Percentiles rank a stretch among this genome's conserved stretches.
These are phyloP conservation scores for Semibalanus balanoides DNA, from an alignment of 1,140 invertebrate genomes.

Conservation along the genomic window DNA sequence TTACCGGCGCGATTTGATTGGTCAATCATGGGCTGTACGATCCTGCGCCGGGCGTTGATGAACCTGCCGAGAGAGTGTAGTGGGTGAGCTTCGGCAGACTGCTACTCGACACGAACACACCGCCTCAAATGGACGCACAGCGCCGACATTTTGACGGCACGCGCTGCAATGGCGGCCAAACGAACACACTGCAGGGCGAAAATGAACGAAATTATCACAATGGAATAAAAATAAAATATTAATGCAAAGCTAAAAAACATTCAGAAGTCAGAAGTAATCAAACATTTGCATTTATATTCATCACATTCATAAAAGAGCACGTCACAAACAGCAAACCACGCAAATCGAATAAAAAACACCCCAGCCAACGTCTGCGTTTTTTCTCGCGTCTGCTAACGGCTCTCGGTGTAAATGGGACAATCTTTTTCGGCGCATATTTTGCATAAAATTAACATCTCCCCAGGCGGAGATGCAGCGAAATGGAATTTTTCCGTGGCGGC, in stretches of 20 bases:
- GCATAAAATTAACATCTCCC: slow-evolving; percentile 1
- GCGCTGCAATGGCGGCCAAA: neutral
- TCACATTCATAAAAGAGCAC: too few relatives aligned
- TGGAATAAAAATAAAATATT: too few relatives aligned
- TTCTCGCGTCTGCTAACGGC: neutral
- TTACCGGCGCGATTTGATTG: slow-evolving; percentile 27
- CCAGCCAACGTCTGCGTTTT: neutral
- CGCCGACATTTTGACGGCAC: neutral
- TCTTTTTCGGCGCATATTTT: neutral
- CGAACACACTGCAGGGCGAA: neutral
- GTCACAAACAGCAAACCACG: neutral
- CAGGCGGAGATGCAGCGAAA: neutral
- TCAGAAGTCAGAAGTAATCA: too few relatives aligned
- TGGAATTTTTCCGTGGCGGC: neutral
- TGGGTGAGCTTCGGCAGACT: neutral
- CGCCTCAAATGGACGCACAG: neutral
- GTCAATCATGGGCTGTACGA: slow-evolving; percentile 83
- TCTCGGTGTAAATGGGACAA: neutral
- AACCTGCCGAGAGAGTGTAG: slow-evolving; percentile 41
- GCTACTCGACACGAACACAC: neutral
- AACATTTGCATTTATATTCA: too few relatives aligned
- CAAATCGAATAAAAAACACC: neutral
- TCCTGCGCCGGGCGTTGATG: slow-evolving; percentile 82
- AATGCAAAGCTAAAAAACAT: too few relatives aligned
- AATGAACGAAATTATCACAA: neutral